These are phyloP conservation scores for Erpobdella octoculata DNA, from an alignment of 2,888 invertebrate species.

Conservation along the genomic window DNA sequence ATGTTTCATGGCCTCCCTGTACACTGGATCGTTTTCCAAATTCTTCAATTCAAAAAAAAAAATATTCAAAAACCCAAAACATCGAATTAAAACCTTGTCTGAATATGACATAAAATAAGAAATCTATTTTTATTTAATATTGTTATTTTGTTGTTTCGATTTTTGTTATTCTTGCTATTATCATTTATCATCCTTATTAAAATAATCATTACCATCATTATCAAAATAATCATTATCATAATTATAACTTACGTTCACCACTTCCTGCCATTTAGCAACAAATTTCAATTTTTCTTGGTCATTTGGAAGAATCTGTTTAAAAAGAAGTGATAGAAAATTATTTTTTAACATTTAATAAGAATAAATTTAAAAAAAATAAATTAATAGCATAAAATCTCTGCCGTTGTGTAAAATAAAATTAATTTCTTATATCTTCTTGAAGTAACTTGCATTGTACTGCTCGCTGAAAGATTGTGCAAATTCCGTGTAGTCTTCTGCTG, in stretches of 20 bases:
- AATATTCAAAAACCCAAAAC: too few relatives aligned
- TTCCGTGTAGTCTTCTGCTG: neutral
- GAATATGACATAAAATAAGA: too few relatives aligned
- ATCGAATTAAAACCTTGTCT: too few relatives aligned
- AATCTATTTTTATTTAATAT: too few relatives aligned
- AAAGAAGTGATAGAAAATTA: neutral
- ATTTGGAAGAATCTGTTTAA: neutral
- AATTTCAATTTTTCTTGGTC: neutral
- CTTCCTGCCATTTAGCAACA: slow-evolving; percentile 3
- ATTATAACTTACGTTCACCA: slow-evolving; percentile 1
- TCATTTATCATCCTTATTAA: too few relatives aligned
- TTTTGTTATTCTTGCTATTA: too few relatives aligned
- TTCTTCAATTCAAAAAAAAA: too few relatives aligned
- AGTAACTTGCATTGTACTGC: neutral
- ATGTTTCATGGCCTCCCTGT: neutral
- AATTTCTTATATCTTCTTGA: neutral
- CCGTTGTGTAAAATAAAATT: too few relatives aligned
- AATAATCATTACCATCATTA: neutral
- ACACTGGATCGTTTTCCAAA: neutral
- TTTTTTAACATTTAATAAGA: neutral
- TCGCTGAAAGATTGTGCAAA: neutral
- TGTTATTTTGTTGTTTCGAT: too few relatives aligned
- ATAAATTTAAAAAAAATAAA: neutral
- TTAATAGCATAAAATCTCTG: neutral
- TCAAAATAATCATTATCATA: neutral